Base-by-base conservation (phyloP, 2,797 vertebrate species). In the Acanthis flammea region DNA sequence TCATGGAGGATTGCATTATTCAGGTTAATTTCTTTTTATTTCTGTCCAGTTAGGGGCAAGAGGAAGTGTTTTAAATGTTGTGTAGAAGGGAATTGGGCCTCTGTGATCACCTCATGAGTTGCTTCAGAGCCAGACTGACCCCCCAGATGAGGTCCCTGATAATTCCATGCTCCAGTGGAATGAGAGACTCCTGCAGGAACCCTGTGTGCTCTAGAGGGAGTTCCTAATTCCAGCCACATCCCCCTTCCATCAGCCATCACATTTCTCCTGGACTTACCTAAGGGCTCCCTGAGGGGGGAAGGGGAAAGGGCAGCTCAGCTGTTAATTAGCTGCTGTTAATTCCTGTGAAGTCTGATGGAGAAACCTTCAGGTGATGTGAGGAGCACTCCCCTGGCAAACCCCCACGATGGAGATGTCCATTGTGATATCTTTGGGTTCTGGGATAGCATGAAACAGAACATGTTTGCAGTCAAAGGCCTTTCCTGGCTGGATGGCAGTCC, bases 401-500 rank as follows among this genome's bases (percentile, higher is more conserved):
- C 47, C 62, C 6, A 4, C 2, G 10, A 9, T 50, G 37, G 13
- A 41, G n/a, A 3, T 9, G 9, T 42, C 58, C 45, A 8, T 1
- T 1, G 0, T 23, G 62, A 23, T 8, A 3, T 2, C 3, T 58
- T 71, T 42, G 28, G 30, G 23, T 54, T 41, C 19, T 62, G 35
- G 45, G 37, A 9, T 6, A 27, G 37, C 28, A 12, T 8, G 14
- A 21, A 22, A 35, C 67, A 65, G 35, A 35, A 66, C 25, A 13
- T 31, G 15, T 5, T 54, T 30, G 31, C 54, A 48, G 1, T 14
- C 3, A 22, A 19, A 23, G 10, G 8, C 35, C 23, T 12, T 72
- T 73, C 66, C n/a, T 23, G 22, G 0, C 23, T 44, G 31, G 39
- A 21, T 8, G 51, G 22, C 27, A 37, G 0, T 44, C 0, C 30